Evolutionary conservation across 2,113 vertebrate species (phyloP), one percentile per base, ranked within the genome.

Genomic region (Gadus chalcogrammus): DNA sequence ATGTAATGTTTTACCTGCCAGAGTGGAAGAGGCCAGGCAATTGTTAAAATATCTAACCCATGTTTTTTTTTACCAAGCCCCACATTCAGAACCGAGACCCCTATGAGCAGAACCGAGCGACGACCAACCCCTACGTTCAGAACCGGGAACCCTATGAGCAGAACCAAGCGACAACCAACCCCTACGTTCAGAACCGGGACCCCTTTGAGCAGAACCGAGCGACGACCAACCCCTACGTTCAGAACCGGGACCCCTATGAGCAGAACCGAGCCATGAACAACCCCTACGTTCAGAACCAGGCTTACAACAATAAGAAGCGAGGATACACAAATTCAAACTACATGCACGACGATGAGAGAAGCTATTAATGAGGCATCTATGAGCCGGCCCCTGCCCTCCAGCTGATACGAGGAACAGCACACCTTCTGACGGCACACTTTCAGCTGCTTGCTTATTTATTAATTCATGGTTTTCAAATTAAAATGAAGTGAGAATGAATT

Each of bases 311-410:
- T 17, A 74, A 78, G 27, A 86, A n/a, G 27, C 73, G 79, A 55
- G 88, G 87, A 27, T 48, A 76, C 3, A 63, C 17, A 64, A 91
- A 89, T 62, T 68, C 73, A 0, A 22, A 80, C 74, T 89, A 64
- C 65, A 7, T 1, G 7, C 17, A 75, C 0, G 80, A 86, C 5
- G 18, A 87, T 5, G 79, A 61, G 56, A 81, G 56, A 64, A 16
- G 5, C 0, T 59, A 24, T 2, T 62, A 75, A 2, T 78, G 69
- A 53, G 24, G 8, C 60, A 24, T 13, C 27, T 11, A 66, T 74
- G 62, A 27, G 17, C 62, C 17, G 1, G 7, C 15, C 42, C 31
- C 35, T n/a, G n/a, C 28, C 3, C 11, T 61, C 22, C 22, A 61
- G 31, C 31, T 61, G 9, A 24, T 61, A 12, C 8, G 4, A 27